Percentiles rank a stretch among this genome's conserved stretches.
Conservation (phyloP, 2,888 invertebrate species). For the Colletes collaris region DNA sequence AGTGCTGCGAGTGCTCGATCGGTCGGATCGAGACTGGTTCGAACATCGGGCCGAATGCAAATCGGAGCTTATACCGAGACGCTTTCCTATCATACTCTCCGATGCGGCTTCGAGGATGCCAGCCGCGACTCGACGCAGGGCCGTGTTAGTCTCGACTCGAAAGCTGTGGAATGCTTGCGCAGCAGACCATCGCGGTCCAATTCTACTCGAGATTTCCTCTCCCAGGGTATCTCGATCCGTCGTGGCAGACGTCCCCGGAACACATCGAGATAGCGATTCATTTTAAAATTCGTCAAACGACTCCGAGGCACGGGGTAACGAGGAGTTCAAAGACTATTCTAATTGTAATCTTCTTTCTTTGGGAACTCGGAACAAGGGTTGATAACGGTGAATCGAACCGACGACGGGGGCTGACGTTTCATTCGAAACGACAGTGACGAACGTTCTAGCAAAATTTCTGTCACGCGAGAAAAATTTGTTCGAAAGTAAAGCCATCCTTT, state of each 20-base stretch:
- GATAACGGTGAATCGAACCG: too few relatives aligned
- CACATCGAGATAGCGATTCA: too few relatives aligned
- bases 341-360: not conserved
- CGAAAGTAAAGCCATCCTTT: too few relatives aligned
- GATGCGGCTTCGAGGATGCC: slow-evolving; percentile 62
- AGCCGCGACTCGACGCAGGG: slow-evolving; percentile 41
- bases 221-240: slow-evolving; percentile 29
- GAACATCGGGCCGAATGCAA: slow-evolving; percentile 72
- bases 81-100: slow-evolving; percentile 50
- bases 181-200: slow-evolving; percentile 47
- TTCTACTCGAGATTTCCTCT: slow-evolving; percentile 33
- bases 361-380: too few relatives aligned
- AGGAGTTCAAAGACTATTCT: not conserved
- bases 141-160: slow-evolving; percentile 46
- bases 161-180: slow-evolving; percentile 51
- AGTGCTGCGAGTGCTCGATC: slow-evolving; percentile 23
- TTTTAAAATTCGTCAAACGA: not conserved
- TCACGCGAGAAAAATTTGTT: too few relatives aligned
- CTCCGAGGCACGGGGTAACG: not conserved
- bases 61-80: slow-evolving; percentile 63
- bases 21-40: slow-evolving; percentile 64
- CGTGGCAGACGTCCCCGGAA: slow-evolving; percentile 10
- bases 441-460: too few relatives aligned
- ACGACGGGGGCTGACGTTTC: too few relatives aligned
- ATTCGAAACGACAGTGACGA: too few relatives aligned